Evolutionary conservation across 2,797 vertebrate species (phyloP).

Genomic region (Triplophysa yarkandensis): DNA sequence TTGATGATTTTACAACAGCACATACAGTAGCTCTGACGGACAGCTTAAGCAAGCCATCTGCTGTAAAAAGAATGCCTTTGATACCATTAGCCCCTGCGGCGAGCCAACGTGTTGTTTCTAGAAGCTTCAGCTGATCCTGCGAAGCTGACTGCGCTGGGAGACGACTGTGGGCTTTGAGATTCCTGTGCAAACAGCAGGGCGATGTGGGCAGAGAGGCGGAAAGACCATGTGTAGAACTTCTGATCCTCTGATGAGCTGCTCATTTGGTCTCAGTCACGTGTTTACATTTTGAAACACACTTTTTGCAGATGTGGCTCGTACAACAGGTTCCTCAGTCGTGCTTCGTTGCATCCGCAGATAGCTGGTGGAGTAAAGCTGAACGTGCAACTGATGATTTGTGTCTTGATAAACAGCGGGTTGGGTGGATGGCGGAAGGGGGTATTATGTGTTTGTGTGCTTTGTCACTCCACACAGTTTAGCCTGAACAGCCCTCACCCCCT

Average conservation of each 20-base stretch:
- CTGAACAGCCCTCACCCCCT: background rate
- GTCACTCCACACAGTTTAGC: background rate
- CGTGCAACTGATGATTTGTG: constrained; percentile 7
- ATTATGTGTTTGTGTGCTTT: constrained; percentile 4
- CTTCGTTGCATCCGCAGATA: background rate
- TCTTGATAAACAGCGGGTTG: background rate
- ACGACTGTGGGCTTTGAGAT: constrained; percentile 63
- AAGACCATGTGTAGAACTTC: constrained; percentile 36
- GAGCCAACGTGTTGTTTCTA: constrained; percentile 59
- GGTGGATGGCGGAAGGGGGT: background rate
- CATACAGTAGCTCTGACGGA: constrained; percentile 65
- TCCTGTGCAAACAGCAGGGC: constrained; percentile 59
- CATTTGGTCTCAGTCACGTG: constrained; percentile 29
- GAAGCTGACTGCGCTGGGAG: constrained; percentile 57
- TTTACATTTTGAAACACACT: background rate
- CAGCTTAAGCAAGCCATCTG: constrained; percentile 70
- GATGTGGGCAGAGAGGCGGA: constrained; percentile 51
- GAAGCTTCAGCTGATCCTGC: constrained; percentile 59
- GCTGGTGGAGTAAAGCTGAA: background rate
- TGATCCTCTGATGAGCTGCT: constrained; percentile 54
- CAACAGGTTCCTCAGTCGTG: background rate
- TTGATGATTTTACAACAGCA: constrained; percentile 27
- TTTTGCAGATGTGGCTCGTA: too few species aligned
- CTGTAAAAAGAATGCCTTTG: constrained; percentile 75
- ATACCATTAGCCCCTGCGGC: constrained; percentile 62